Conservation (phyloP, 1,140 invertebrate species). For the Leptinotarsa texana region DNA sequence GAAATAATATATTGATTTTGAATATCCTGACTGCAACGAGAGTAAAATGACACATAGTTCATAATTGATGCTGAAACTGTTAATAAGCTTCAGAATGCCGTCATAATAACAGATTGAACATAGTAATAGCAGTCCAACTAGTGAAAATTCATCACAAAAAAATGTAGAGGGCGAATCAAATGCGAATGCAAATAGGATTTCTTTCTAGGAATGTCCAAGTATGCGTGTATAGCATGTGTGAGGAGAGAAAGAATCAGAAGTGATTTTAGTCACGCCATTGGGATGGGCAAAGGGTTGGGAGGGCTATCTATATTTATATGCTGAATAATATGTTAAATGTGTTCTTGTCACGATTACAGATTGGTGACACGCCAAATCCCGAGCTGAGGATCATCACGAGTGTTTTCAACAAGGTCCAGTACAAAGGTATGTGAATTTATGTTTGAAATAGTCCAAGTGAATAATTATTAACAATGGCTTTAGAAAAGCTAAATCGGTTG, state of each 20-base stretch:
- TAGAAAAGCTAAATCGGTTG: too few species aligned
- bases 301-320: slow-evolving; percentile 27
- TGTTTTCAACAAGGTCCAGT: slow-evolving; percentile 80
- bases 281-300: slow-evolving; percentile 39
- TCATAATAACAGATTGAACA: too few species aligned
- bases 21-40: too few species aligned
- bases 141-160: not conserved
- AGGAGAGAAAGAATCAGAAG: slow-evolving; percentile 28
- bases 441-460: too few species aligned
- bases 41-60: too few species aligned
- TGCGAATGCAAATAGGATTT: slow-evolving; percentile 17
- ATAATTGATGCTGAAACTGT: too few species aligned
- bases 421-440: slow-evolving; percentile 64
- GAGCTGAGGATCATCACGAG: slow-evolving; percentile 86
- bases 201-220: slow-evolving; percentile 14
- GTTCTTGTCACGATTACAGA: slow-evolving; percentile 64
- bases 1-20: too few species aligned
- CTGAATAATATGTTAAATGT: slow-evolving; percentile 32
- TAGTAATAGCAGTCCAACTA: too few species aligned
- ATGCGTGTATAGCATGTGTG: slow-evolving; percentile 59
- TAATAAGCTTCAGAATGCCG: too few species aligned
- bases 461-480: too few species aligned
- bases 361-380: slow-evolving; percentile 81
- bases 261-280: slow-evolving; percentile 42
- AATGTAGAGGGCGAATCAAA: not conserved